Percentiles rank a stretch among this genome's conserved stretches.
These are phyloP conservation scores for Ditylenchus weischeri DNA, from an alignment of 2,888 invertebrate genomes.

Conservation along the genomic window DNA sequence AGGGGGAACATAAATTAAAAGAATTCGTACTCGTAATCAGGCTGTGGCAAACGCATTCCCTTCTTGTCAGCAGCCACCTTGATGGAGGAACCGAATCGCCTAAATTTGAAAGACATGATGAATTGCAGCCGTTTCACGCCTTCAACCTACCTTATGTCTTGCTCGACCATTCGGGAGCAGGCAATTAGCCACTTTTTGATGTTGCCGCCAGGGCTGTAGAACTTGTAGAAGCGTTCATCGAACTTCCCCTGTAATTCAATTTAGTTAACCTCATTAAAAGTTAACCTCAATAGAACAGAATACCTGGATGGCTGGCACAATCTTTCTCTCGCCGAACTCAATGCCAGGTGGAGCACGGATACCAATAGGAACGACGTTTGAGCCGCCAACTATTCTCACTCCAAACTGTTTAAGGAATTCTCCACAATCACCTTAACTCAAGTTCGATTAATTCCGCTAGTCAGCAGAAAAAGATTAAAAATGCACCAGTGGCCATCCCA, in stretches of 20 bases:
- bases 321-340: conserved; percentile 9
- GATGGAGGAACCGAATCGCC: not conserved
- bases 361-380: conserved; percentile 19
- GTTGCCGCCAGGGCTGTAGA: conserved; percentile 2
- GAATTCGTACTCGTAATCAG: not conserved
- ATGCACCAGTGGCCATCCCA: conserved; percentile 16
- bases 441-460: no score
- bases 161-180: conserved; percentile 9
- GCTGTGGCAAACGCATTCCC: conserved; percentile 21
- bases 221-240: conserved; percentile 10
- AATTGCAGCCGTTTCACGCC: not conserved
- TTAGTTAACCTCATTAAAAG: not conserved
- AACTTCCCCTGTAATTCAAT: conserved; percentile 15
- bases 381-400: conserved; percentile 18
- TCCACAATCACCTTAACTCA: not conserved
- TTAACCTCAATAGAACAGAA: not conserved
- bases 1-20: not conserved
- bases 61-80: conserved; percentile 8
- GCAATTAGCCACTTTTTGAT: conserved; percentile 27
- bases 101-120: no score
- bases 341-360: conserved; percentile 12
- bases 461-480: no score
- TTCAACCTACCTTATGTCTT: conserved; percentile 20
- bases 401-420: conserved; percentile 28
- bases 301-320: conserved; percentile 1